These are phyloP conservation scores for Coptotermes formosanus DNA, from an alignment of 1,140 invertebrate genomes.

Conservation along the genomic window DNA sequence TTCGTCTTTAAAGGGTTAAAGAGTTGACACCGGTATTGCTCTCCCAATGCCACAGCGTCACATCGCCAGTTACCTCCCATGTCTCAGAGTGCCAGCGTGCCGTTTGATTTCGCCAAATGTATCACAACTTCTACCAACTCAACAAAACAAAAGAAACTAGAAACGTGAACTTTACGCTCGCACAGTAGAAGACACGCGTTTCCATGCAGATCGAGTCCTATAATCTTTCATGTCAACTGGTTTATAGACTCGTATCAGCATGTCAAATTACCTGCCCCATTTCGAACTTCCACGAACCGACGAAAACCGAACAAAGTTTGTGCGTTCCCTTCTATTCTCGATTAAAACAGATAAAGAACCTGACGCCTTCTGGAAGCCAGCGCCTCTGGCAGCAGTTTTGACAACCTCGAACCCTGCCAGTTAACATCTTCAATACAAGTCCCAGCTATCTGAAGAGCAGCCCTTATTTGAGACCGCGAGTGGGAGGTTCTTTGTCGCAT, in stretches of 20 bases:
- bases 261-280: not conserved
- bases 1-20: too few species aligned
- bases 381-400: not conserved
- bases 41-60: too few species aligned
- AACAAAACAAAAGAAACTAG: too few species aligned
- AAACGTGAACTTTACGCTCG: too few species aligned
- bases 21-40: too few species aligned
- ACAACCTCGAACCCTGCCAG: not conserved
- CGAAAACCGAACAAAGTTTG: not conserved
- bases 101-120: too few species aligned
- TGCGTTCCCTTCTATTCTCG: not conserved
- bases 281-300: not conserved
- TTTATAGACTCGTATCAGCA: not conserved
- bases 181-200: too few species aligned
- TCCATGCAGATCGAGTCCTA: not conserved
- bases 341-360: slow-evolving; percentile 14
- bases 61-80: too few species aligned
- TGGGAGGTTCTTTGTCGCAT: not conserved
- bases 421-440: not conserved
- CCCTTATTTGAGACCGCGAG: not conserved
- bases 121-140: too few species aligned
- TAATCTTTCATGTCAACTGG: not conserved
- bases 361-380: not conserved
- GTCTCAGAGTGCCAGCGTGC: too few species aligned
- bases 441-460: not conserved